These are phyloP conservation scores for Apolygus lucorum DNA, from an alignment of 1,140 invertebrate genomes.

Conservation along the genomic window DNA sequence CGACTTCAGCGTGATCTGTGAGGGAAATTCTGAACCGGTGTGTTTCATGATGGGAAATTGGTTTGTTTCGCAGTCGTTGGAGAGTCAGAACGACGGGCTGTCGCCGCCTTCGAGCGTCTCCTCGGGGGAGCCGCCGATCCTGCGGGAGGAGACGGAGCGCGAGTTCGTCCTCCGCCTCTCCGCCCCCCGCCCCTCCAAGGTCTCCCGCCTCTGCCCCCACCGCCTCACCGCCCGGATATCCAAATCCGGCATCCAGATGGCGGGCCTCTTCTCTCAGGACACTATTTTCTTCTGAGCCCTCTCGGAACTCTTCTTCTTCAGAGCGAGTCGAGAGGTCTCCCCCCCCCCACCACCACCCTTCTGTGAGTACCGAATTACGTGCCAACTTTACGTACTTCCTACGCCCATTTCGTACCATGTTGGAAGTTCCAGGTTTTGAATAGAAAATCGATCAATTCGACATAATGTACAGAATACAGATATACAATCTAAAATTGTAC, in stretches of 20 bases:
- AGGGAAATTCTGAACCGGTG: too few relatives aligned
- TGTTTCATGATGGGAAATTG: too few relatives aligned
- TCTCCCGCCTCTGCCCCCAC: slow-evolving; percentile 29
- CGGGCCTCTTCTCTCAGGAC: slow-evolving; percentile 31
- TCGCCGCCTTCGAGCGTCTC: not conserved
- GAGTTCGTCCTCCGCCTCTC: slow-evolving; percentile 31
- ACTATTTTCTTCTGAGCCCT: slow-evolving; percentile 27
- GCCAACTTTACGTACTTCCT: too few relatives aligned
- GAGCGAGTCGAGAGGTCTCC: too few relatives aligned
- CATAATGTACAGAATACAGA: too few relatives aligned
- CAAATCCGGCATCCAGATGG: slow-evolving; percentile 29
- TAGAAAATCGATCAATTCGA: too few relatives aligned
- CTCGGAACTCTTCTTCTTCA: not conserved
- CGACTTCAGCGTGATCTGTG: too few relatives aligned
- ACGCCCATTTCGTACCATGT: too few relatives aligned
- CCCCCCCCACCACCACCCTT: too few relatives aligned
- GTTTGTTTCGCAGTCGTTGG: slow-evolving; percentile 21
- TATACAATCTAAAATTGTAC: too few relatives aligned
- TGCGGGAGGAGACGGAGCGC: slow-evolving; percentile 26
- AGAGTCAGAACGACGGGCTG: slow-evolving; percentile 15
- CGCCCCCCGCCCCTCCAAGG: slow-evolving; percentile 26
- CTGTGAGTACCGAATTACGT: too few relatives aligned
- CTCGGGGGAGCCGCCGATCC: slow-evolving; percentile 12
- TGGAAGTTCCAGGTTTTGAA: too few relatives aligned
- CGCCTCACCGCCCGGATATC: slow-evolving; percentile 26